phyloP scores from a whole-genome alignment of 2,888 invertebrate genomes.

The Busseola fusca region DNA sequence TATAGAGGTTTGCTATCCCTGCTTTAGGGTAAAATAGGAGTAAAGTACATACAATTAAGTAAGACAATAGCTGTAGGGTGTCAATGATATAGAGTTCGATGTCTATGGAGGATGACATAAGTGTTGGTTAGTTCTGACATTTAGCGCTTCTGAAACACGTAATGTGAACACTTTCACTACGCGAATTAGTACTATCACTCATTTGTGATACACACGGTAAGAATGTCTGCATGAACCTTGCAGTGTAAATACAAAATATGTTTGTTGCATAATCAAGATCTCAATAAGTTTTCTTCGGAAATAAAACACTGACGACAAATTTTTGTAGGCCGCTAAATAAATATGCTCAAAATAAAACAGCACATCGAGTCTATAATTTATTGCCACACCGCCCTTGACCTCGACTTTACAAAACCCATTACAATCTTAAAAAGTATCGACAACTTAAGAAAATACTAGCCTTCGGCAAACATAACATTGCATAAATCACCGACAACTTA shows the following conservation, averaged over 20 bases:
- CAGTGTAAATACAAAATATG: conserved; percentile 1
- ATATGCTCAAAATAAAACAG: conserved; percentile 10
- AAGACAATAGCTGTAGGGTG: neutral
- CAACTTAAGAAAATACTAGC: conserved; percentile 13
- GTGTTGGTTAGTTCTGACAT: conserved; percentile 21
- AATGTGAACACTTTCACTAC: conserved; percentile 49
- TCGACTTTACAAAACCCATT: conserved; percentile 22
- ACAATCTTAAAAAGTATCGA: conserved; percentile 31
- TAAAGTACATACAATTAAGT: neutral
- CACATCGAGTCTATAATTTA: conserved; percentile 11
- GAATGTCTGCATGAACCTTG: conserved; percentile 13
- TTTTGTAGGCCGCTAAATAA: neutral
- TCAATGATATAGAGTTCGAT: conserved; percentile 13
- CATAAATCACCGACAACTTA: conserved; percentile 36
- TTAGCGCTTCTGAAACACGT: conserved; percentile 47
- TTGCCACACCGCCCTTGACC: conserved; percentile 24
- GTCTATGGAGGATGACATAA: conserved; percentile 18
- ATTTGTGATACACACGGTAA: conserved; percentile 5
- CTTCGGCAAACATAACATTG: conserved; percentile 35
- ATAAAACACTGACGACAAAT: neutral
- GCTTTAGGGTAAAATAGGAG: neutral
- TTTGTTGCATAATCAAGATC: neutral
- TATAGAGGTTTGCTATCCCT: no score
- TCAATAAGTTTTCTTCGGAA: neutral
- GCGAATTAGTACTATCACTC: conserved; percentile 21